These are phyloP conservation scores for Eurypyga helias DNA, from an alignment of 2,113 vertebrate genomes.

Conservation along the genomic window DNA sequence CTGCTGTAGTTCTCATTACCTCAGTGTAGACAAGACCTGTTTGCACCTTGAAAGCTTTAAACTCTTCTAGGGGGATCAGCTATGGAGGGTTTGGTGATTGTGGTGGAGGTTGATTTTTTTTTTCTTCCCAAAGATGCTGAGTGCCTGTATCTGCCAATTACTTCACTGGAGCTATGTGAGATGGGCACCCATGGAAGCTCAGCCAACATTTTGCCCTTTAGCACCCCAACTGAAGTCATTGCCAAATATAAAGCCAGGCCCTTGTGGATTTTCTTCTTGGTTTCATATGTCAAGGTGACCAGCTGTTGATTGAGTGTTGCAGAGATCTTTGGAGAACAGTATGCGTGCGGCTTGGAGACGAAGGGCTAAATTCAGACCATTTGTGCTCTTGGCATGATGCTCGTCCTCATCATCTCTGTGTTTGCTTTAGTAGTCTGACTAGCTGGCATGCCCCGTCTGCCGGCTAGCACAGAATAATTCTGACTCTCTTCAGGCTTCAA, in stretches of 20 bases:
- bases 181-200: not conserved
- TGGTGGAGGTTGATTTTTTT: not conserved
- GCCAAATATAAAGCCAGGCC: not conserved
- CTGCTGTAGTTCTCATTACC: conserved; percentile 28
- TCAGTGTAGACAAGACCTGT: conserved; percentile 30
- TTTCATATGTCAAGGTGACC: conserved; percentile 48
- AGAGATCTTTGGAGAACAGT: conserved; percentile 35
- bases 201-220: conserved; percentile 12
- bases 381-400: conserved; percentile 45
- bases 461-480: conserved; percentile 17
- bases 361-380: conserved; percentile 58
- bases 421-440: conserved; percentile 59
- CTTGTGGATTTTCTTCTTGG: conserved; percentile 10
- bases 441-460: not conserved
- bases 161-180: not conserved
- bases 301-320: conserved; percentile 36
- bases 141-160: not conserved
- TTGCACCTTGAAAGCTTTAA: conserved; percentile 32
- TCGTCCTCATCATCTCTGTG: not conserved
- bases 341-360: not conserved
- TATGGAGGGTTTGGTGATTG: not conserved
- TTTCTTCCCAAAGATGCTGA: not conserved
- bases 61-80: not conserved
- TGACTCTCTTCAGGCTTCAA: conserved; percentile 27
- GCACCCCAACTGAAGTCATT: not conserved